A percentile compares a stretch with the other conserved stretches of the same genome.
These are phyloP conservation scores for Bactericera cockerelli DNA, from an alignment of 1,140 invertebrate genomes.

Conservation along the genomic window DNA sequence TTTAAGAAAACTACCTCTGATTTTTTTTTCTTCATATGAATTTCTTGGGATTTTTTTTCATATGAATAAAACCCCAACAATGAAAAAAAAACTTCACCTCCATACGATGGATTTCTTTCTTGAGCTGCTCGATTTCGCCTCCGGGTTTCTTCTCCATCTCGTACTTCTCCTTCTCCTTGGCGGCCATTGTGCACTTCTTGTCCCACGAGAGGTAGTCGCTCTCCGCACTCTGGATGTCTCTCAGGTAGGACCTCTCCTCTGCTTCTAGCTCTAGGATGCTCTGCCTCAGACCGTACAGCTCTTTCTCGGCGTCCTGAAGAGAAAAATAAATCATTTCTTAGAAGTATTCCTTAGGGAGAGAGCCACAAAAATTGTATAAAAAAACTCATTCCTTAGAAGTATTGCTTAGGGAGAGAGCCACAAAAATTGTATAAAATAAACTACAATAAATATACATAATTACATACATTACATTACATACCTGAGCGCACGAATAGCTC, in stretches of 20 bases:
- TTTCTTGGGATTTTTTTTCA: too few species aligned
- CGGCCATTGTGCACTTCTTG: constrained; percentile 52
- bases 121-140: constrained; percentile 55
- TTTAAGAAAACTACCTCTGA: too few species aligned
- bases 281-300: constrained; percentile 33
- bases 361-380: background rate
- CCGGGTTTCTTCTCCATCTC: constrained; percentile 41
- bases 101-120: constrained; percentile 67
- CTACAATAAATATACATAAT: too few species aligned
- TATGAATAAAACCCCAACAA: too few species aligned
- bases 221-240: constrained; percentile 42
- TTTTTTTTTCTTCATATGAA: too few species aligned
- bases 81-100: too few species aligned
- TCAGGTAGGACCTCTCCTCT: constrained; percentile 42
- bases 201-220: constrained; percentile 58
- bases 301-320: constrained; percentile 18
- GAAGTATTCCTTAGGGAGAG: too few species aligned
- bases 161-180: constrained; percentile 46
- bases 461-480: too few species aligned
- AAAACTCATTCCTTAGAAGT: too few species aligned
- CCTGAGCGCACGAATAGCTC: too few species aligned
- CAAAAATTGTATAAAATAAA: too few species aligned
- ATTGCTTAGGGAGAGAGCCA: too few species aligned
- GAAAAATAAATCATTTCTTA: background rate
- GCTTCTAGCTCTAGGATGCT: constrained; percentile 46